Conservation (phyloP, 2,888 invertebrate genomes). For the Sycophila texana region DNA sequence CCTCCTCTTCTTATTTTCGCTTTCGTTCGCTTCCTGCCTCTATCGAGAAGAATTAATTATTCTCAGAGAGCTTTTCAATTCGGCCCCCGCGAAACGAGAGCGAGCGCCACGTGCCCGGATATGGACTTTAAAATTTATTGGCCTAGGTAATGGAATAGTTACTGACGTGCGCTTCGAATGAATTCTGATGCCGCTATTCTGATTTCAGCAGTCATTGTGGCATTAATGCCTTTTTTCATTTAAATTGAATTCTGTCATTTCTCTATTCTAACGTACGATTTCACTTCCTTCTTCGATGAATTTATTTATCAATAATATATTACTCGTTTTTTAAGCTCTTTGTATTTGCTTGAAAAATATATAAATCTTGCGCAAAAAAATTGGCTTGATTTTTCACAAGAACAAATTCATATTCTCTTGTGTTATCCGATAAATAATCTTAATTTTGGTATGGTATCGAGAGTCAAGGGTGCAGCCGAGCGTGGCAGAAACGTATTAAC, state of each 20-base stretch:
- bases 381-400: too few relatives aligned
- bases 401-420: not conserved
- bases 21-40: not conserved
- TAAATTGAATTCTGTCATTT: not conserved
- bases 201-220: not conserved
- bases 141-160: conserved; percentile 24
- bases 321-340: too few relatives aligned
- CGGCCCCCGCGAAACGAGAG: not conserved
- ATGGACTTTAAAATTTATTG: conserved; percentile 36
- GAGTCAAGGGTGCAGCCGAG: conserved; percentile 33
- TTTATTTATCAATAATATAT: too few relatives aligned
- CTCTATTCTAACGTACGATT: too few relatives aligned
- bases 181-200: not conserved
- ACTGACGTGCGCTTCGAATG: conserved; percentile 7
- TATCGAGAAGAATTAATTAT: conserved; percentile 44
- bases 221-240: not conserved
- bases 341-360: too few relatives aligned
- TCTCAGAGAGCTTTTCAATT: conserved; percentile 30
- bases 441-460: not conserved
- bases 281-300: too few relatives aligned
- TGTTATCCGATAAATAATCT: not conserved
- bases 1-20: not conserved
- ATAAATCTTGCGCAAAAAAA: too few relatives aligned
- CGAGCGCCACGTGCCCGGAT: conserved; percentile 42
- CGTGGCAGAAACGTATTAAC: conserved; percentile 48